Evolutionary conservation across 2,113 vertebrate genomes (phyloP).

Genomic region (Argyrosomus japonicus): DNA sequence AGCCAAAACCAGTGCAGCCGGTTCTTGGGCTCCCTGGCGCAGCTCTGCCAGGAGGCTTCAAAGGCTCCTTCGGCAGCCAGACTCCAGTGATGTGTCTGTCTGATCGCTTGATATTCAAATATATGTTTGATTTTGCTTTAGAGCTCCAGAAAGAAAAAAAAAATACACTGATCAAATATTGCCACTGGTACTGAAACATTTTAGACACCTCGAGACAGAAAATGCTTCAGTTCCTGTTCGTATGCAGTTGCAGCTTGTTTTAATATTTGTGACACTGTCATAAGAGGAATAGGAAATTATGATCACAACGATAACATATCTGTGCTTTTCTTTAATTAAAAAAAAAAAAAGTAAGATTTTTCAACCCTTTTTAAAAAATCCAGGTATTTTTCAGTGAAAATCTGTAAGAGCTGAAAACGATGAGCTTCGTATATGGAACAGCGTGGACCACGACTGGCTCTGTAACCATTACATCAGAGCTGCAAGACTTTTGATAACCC

Average conservation of each 20-base stretch:
- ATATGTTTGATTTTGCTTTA: slow-evolving; percentile 39
- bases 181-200: slow-evolving; percentile 12
- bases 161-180: slow-evolving; percentile 36
- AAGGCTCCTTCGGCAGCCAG: slow-evolving; percentile 44
- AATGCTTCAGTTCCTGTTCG: not conserved
- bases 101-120: slow-evolving; percentile 54
- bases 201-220: slow-evolving; percentile 29
- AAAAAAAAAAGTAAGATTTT: not conserved
- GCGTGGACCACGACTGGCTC: not conserved
- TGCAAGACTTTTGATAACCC: slow-evolving; percentile 47
- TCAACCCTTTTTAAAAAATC: not conserved
- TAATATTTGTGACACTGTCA: not conserved
- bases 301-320: not conserved
- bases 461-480: slow-evolving; percentile 73
- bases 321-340: not conserved
- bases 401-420: not conserved
- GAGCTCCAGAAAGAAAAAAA: slow-evolving; percentile 3
- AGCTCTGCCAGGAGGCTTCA: slow-evolving; percentile 67
- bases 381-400: slow-evolving; percentile 15
- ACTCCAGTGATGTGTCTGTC: slow-evolving; percentile 13
- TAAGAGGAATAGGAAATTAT: not conserved
- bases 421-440: slow-evolving; percentile 7
- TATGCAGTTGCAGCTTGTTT: not conserved
- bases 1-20: slow-evolving; percentile 24
- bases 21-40: slow-evolving; percentile 35